Evolutionary conservation across 2,888 invertebrate genomes (phyloP).

Genomic region (Calameuta filiformis): DNA sequence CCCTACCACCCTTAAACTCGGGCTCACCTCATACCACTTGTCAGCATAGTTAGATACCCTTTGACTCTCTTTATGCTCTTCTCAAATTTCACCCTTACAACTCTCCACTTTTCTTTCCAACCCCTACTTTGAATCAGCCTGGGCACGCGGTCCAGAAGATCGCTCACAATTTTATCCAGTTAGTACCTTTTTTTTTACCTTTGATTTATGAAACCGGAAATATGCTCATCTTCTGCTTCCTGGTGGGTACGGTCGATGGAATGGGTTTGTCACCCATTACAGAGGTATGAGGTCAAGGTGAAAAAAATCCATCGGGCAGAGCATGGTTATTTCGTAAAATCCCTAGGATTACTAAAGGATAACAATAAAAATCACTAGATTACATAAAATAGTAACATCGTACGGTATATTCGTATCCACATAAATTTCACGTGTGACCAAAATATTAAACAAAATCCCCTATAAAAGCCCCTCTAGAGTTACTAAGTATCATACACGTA

Average conservation of each 20-base stretch:
- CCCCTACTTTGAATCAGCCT: neutral
- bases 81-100: neutral
- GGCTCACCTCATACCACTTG: neutral
- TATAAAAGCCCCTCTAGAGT: neutral
- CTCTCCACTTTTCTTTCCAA: neutral
- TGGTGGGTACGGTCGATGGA: no score
- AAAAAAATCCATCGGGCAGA: neutral
- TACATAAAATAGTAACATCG: neutral
- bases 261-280: neutral
- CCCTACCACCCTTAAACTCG: neutral
- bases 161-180: constrained; percentile 5
- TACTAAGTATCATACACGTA: neutral
- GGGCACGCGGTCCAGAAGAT: neutral
- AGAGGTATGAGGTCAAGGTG: neutral
- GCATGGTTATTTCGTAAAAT: neutral
- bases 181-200: constrained; percentile 21
- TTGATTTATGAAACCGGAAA: constrained; percentile 36
- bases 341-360: neutral
- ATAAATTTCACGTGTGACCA: neutral
- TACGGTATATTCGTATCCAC: neutral
- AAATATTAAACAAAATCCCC: neutral
- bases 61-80: neutral
- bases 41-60: neutral
- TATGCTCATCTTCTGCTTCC: constrained; percentile 4
- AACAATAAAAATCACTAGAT: neutral